Evolutionary conservation across 2,113 vertebrate species (phyloP).

Genomic region (Podiceps cristatus): DNA sequence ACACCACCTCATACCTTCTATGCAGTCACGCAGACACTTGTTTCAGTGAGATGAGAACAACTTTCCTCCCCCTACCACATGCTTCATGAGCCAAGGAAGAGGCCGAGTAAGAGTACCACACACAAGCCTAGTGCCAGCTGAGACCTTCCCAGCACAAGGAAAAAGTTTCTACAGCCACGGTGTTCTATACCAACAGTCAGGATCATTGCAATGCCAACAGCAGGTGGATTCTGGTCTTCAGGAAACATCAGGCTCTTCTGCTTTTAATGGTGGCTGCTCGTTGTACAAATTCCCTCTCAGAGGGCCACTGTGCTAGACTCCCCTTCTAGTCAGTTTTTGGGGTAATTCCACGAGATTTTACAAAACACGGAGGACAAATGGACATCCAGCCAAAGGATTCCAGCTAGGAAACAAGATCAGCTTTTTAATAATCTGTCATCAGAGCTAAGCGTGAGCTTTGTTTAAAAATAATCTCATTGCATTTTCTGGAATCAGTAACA

Average conservation of each 20-base stretch:
- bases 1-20: not conserved
- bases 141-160: not conserved
- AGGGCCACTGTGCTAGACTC: not conserved
- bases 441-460: not conserved
- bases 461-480: not conserved
- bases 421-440: not conserved
- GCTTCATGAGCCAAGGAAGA: not conserved
- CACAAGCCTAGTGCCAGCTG: not conserved
- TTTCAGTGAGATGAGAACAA: rapidly evolving
- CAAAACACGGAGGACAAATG: not conserved
- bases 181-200: not conserved
- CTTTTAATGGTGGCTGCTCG: not conserved
- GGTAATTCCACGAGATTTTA: not conserved
- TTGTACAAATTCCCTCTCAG: not conserved
- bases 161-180: not conserved
- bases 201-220: not conserved
- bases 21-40: not conserved
- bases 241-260: not conserved
- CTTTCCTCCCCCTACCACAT: not conserved
- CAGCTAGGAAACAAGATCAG: not conserved
- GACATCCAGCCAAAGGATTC: not conserved
- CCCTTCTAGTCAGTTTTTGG: not conserved
- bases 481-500: not conserved
- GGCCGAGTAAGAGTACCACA: not conserved
- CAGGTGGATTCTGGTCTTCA: not conserved